Percentiles rank a stretch among this genome's conserved stretches.
phyloP scores from a whole-genome alignment of 2,888 invertebrate genomes.

The Caradrina kadenii region DNA sequence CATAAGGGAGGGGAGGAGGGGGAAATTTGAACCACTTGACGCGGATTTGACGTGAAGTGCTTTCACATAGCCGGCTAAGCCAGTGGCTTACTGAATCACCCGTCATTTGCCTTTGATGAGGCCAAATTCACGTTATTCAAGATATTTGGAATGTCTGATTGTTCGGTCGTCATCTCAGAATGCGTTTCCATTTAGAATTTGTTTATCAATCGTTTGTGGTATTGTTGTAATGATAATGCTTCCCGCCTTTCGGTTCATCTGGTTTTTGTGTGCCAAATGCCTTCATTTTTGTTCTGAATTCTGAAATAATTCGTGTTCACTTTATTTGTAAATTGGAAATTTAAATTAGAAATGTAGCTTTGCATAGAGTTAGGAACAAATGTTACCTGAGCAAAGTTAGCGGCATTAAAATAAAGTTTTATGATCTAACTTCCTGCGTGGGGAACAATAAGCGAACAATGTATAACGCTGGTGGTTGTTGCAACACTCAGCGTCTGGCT shows the following conservation, averaged over 20 bases:
- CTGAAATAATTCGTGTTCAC: conserved; percentile 3
- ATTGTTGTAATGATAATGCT: conserved; percentile 40
- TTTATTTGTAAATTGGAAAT: conserved; percentile 50
- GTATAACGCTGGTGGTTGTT: conserved; percentile 73
- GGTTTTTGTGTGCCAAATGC: neutral
- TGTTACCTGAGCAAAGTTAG: conserved; percentile 72
- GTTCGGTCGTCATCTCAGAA: conserved; percentile 57
- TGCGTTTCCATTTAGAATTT: conserved; percentile 55
- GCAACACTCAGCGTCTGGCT: conserved; percentile 65
- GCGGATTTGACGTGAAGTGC: conserved; percentile 83
- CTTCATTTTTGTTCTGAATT: neutral
- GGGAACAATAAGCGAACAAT: conserved; percentile 78
- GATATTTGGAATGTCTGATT: conserved; percentile 71
- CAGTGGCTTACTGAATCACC: conserved; percentile 81
- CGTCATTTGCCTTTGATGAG: conserved; percentile 81
- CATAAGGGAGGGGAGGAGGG: conserved; percentile 72
- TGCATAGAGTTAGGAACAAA: conserved; percentile 69
- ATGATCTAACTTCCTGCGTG: conserved; percentile 77
- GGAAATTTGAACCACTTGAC: conserved; percentile 83
- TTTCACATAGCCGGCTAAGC: conserved; percentile 77
- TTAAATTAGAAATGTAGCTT: conserved; percentile 74
- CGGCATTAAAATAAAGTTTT: conserved; percentile 78
- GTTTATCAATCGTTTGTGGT: conserved; percentile 44
- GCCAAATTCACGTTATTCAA: conserved; percentile 76
- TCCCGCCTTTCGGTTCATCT: neutral